phyloP scores from a whole-genome alignment of 2,888 invertebrate species.

The Resseliella maxima region DNA sequence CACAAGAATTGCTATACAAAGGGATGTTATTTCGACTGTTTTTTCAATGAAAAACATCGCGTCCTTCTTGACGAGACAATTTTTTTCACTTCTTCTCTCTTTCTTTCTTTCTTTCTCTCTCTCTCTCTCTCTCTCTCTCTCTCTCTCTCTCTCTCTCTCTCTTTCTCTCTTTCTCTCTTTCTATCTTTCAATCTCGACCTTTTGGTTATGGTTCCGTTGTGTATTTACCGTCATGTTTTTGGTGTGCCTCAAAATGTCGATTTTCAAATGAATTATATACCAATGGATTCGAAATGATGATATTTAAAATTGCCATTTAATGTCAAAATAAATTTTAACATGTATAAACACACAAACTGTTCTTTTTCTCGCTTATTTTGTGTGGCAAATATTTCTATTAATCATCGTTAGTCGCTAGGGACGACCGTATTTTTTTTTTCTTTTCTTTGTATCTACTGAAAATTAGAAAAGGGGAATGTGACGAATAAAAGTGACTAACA shows the following conservation, averaged over 20 bases:
- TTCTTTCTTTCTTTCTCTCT: background rate
- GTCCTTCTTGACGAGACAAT: too few relatives aligned
- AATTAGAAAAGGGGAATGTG: background rate
- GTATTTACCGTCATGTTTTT: background rate
- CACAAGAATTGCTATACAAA: too few relatives aligned
- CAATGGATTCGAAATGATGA: background rate
- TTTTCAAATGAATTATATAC: too few relatives aligned
- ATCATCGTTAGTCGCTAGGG: slow-evolving; percentile 15
- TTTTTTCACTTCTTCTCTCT: too few relatives aligned
- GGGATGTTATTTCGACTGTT: background rate
- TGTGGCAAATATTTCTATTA: background rate
- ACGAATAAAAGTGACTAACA: slow-evolving; percentile 10
- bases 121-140: too few relatives aligned
- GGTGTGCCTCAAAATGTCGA: too few relatives aligned
- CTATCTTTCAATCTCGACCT: background rate
- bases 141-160: too few relatives aligned
- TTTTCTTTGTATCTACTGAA: background rate
- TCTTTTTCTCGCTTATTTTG: too few relatives aligned
- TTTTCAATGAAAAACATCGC: too few relatives aligned
- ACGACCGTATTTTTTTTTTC: background rate
- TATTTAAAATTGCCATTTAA: background rate
- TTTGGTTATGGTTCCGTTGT: background rate
- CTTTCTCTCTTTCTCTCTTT: background rate
- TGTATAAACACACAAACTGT: background rate
- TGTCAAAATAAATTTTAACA: background rate